These are phyloP conservation scores for Euura saliciscinereae DNA, from an alignment of 1,140 invertebrate genomes.

Conservation along the genomic window DNA sequence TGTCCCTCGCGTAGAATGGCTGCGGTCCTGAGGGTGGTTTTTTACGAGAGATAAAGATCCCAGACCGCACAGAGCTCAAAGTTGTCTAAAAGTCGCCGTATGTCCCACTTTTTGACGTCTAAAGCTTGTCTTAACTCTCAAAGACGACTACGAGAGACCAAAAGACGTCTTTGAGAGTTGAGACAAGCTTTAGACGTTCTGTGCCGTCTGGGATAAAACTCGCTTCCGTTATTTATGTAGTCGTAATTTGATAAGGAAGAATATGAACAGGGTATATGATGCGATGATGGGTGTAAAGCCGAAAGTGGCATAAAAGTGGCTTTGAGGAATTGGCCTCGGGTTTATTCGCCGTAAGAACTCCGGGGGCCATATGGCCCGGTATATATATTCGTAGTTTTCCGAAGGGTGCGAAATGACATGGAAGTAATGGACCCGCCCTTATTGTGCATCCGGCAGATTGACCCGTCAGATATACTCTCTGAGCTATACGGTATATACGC, in stretches of 20 bases:
- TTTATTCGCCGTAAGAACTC: constrained; percentile 15
- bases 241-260: constrained; percentile 58
- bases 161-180: too few relatives aligned
- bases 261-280: constrained; percentile 46
- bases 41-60: too few relatives aligned
- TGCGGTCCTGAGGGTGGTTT: too few relatives aligned
- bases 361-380: constrained; percentile 53
- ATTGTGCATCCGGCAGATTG: constrained; percentile 56
- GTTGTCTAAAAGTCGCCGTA: too few relatives aligned
- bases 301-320: constrained; percentile 55
- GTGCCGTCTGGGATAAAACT: too few relatives aligned
- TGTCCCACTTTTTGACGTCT: too few relatives aligned
- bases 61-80: too few relatives aligned
- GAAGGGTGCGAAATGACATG: constrained; percentile 60
- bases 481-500: constrained; percentile 20
- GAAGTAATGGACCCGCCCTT: constrained; percentile 56
- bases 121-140: too few relatives aligned
- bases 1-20: not conserved
- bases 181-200: too few relatives aligned
- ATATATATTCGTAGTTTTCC: constrained; percentile 37
- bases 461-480: constrained; percentile 46
- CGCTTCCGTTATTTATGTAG: constrained; percentile 50
- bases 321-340: constrained; percentile 22
- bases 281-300: constrained; percentile 34
- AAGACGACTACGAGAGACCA: too few relatives aligned